Evolutionary conservation across 2,888 invertebrate species (phyloP), one percentile per base, ranked within the genome.

Genomic region (Stenichneumon culpator): DNA sequence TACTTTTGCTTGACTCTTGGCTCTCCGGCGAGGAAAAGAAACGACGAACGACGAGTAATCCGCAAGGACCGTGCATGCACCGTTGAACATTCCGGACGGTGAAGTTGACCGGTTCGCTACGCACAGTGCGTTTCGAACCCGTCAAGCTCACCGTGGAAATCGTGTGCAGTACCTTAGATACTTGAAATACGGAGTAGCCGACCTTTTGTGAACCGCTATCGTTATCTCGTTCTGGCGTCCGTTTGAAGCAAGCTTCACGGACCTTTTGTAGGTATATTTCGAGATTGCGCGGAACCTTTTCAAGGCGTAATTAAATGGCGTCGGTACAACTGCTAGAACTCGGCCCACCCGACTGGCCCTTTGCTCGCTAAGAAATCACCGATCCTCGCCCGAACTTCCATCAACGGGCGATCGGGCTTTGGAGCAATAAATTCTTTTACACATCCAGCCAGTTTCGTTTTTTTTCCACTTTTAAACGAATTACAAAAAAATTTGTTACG

Each of bases 301-400:
- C 88, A 90, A 90, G 90, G 88, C 89, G 88, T 89, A 91, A 90
- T 91, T 90, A 91, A 91, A 91, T 91, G 90, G 89, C 88, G 85
- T 86, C 86, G 85, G 82, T 73, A 70, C 39, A 65, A 32, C 50
- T 50, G 75, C 36, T 60, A 69, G 47, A 50, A 14, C 65, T 11
- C 25, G 28, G 9, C 22, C 25, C 77, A 80, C 83, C 73, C 72
- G 77, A 75, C 79, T 84, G 84, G 84, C 86, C 83, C 87, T 86
- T 73, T 83, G 80, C 57, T 79, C 54, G 63, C 44, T n/a, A 19
- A 44, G 22, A 4, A 32, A 32, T 50, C 52, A 32, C 3, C 22
- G 57, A 4, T 57, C 25, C 25, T 57, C 22, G 1, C 57, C 14
- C 25, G 14, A 22, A 25, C 57, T 14, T 14, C 5, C 25, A 63